Evolutionary conservation across 2,797 vertebrate species (phyloP).

Genomic region (Channa striata): DNA sequence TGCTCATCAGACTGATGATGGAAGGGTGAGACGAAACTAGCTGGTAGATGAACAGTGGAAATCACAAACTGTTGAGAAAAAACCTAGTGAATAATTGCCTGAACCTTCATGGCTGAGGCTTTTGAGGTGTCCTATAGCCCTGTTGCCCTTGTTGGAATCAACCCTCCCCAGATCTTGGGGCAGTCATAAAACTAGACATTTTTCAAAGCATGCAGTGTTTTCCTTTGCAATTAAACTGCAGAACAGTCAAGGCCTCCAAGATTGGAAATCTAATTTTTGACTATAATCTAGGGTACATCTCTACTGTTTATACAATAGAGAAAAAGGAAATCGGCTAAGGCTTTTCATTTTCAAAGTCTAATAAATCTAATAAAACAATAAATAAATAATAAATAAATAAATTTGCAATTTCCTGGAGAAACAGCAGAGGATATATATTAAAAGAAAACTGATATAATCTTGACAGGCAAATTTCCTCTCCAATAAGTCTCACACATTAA

Average conservation of each 20-base stretch:
- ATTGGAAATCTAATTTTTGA: conserved; percentile 57
- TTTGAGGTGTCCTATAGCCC: conserved; percentile 17
- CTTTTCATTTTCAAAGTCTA: conserved; percentile 76
- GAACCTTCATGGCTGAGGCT: conserved; percentile 6
- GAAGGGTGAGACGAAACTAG: conserved; percentile 29
- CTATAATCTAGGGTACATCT: conserved; percentile 66
- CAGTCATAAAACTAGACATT: conserved; percentile 68
- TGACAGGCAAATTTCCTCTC: conserved; percentile 83
- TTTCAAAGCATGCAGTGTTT: conserved; percentile 68
- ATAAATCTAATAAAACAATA: conserved; percentile 77
- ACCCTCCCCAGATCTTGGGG: conserved; percentile 61
- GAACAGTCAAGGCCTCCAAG: conserved; percentile 39
- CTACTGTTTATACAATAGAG: conserved; percentile 46
- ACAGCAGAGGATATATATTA: conserved; percentile 78
- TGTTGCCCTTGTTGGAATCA: conserved; percentile 63
- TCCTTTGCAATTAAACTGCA: conserved; percentile 58
- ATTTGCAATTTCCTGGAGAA: conserved; percentile 80
- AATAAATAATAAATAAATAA: conserved; percentile 82
- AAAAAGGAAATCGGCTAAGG: conserved; percentile 52
- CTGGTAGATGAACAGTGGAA: conserved; percentile 8
- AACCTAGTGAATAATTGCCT: not conserved
- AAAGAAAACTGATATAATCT: conserved; percentile 77
- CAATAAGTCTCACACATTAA: conserved; percentile 75
- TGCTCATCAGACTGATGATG: conserved; percentile 53
- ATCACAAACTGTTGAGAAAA: not conserved